Evolutionary conservation across 2,113 vertebrate genomes (phyloP).

Genomic region (Ceyx margarethae): DNA sequence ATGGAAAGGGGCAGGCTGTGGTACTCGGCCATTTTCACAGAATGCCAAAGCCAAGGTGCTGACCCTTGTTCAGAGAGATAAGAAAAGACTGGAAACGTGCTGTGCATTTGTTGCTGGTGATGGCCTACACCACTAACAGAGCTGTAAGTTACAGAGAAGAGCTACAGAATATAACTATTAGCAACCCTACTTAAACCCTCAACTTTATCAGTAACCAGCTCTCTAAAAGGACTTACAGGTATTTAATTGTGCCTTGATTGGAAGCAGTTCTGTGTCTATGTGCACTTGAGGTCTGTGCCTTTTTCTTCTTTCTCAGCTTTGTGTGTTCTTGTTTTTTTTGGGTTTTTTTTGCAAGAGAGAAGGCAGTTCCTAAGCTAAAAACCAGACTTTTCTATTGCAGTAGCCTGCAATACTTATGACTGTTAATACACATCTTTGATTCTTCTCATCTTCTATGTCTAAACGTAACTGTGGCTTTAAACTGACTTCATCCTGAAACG

Average conservation of each 20-base stretch:
- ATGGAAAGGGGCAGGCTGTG: background rate
- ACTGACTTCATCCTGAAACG: background rate
- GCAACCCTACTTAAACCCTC: background rate
- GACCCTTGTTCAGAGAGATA: background rate
- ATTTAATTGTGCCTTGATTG: background rate
- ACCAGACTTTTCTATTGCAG: background rate
- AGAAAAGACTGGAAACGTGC: rapidly evolving
- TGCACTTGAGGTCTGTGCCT: background rate
- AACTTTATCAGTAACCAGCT: background rate
- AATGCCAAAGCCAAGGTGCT: background rate
- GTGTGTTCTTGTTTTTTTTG: background rate
- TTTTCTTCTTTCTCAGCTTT: background rate
- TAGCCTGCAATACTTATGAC: background rate
- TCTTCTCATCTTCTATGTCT: background rate
- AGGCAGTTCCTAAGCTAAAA: background rate
- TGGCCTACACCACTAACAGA: background rate
- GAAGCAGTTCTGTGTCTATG: background rate
- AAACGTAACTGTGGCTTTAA: background rate
- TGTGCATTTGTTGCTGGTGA: background rate
- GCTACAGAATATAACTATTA: background rate
- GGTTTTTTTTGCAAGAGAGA: background rate
- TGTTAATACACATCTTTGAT: background rate
- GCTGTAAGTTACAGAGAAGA: background rate
- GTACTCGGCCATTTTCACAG: background rate
- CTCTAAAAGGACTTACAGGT: background rate